phyloP scores from a whole-genome alignment of 2,797 vertebrate species.

The Threskiornis aethiopicus region DNA sequence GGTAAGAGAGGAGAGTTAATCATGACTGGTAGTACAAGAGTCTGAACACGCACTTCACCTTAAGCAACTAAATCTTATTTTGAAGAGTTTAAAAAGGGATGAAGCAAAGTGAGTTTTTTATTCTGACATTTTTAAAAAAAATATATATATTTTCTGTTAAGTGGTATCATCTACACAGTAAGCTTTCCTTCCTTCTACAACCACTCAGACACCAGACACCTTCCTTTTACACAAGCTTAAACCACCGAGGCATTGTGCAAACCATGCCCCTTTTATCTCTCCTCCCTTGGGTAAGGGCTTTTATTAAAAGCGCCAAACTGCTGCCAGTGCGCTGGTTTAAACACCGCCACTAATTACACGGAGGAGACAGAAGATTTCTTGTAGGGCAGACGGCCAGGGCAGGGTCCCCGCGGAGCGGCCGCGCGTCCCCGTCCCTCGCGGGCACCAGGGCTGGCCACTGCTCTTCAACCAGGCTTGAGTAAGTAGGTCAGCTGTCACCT shows the following conservation, averaged over 20 bases:
- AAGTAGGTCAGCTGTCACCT: constrained; percentile 73
- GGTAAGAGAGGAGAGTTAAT: not conserved
- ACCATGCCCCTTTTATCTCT: not conserved
- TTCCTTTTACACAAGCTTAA: not conserved
- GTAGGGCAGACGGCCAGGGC: not conserved
- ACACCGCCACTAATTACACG: constrained; percentile 28
- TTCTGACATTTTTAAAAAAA: not conserved
- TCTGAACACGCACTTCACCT: not conserved
- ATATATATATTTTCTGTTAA: not conserved
- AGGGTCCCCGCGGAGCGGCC: not conserved
- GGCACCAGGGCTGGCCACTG: not conserved
- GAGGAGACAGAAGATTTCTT: constrained; percentile 32
- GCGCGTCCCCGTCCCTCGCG: accelerated
- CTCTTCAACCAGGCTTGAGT: not conserved
- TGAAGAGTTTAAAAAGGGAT: not conserved
- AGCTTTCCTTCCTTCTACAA: not conserved
- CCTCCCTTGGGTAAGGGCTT: not conserved
- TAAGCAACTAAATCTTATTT: not conserved
- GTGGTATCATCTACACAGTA: not conserved
- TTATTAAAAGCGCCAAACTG: not conserved
- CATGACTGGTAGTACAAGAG: not conserved
- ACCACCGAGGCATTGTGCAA: not conserved
- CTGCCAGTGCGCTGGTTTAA: constrained; percentile 33
- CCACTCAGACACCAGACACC: not conserved
- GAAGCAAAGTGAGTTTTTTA: not conserved